A percentile compares a stretch with the other conserved stretches of the same genome.
phyloP scores from a whole-genome alignment of 2,888 invertebrate species.

The Nowickia ferox region DNA sequence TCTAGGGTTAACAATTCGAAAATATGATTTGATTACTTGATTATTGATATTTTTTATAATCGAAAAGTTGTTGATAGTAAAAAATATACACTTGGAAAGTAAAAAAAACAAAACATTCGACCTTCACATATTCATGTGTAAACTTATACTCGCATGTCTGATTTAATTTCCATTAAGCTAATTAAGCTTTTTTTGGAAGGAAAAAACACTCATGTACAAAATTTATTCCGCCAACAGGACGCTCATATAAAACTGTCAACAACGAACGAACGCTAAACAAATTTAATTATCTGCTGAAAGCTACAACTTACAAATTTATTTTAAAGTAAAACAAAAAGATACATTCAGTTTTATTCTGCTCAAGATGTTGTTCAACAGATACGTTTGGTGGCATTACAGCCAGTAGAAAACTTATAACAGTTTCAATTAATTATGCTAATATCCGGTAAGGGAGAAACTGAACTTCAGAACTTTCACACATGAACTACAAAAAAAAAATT shows the following conservation, averaged over 20 bases:
- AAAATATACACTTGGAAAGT: too few relatives aligned
- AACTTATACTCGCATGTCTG: not conserved
- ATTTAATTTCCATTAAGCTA: constrained; percentile 39
- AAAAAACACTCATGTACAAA: not conserved
- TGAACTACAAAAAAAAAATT: not conserved
- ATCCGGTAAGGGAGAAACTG: constrained; percentile 49
- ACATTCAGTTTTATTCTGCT: not conserved
- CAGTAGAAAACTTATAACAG: constrained; percentile 55
- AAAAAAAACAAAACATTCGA: too few relatives aligned
- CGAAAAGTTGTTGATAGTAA: too few relatives aligned
- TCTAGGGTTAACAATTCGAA: too few relatives aligned
- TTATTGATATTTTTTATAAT: too few relatives aligned
- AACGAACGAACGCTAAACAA: not conserved
- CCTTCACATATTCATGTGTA: too few relatives aligned
- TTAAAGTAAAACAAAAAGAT: not conserved
- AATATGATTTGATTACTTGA: too few relatives aligned
- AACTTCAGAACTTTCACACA: constrained; percentile 37
- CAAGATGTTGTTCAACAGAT: not conserved
- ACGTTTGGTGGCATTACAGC: not conserved
- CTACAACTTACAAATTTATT: not conserved
- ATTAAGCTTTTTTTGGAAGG: constrained; percentile 15
- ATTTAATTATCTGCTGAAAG: not conserved
- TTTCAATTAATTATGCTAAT: constrained; percentile 71
- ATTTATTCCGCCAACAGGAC: not conserved
- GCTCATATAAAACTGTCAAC: not conserved